These are phyloP conservation scores for Astreopora myriophthalma DNA, from an alignment of 64 coral and sea anemone species.

Conservation along the genomic window DNA sequence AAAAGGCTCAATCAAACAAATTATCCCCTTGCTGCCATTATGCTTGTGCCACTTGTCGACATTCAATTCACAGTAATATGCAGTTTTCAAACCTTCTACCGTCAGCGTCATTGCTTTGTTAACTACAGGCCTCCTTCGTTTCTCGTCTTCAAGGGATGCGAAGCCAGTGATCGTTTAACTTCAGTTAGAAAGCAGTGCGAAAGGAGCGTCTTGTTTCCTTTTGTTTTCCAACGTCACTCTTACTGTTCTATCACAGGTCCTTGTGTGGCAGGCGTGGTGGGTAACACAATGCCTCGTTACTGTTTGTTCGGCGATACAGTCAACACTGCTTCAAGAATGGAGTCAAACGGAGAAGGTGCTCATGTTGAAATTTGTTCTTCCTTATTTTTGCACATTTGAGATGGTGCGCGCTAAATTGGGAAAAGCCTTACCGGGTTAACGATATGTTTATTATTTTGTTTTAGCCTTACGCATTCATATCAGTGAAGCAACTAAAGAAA, in stretches of 20 bases:
- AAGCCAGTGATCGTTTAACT: no score
- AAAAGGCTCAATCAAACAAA: no score
- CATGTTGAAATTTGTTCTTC: not conserved
- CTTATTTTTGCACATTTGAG: not conserved
- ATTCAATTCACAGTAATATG: no score
- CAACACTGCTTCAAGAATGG: conserved; percentile 96
- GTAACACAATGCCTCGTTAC: conserved; percentile 96
- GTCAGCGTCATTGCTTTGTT: no score
- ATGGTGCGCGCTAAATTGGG: not conserved
- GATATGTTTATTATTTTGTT: not conserved
- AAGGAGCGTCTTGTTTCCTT: no score
- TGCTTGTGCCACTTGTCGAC: no score
- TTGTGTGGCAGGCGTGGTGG: conserved; percentile 94
- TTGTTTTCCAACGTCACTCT: no score
- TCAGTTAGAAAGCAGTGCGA: no score
- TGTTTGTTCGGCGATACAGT: conserved; percentile 98
- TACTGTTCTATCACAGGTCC: conserved; percentile 61
- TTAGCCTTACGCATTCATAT: conserved; percentile 96
- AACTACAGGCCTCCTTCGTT: no score
- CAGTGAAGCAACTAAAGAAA: conserved; percentile 81
- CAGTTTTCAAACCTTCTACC: no score
- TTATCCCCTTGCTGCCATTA: no score
- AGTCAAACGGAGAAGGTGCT: conserved; percentile 97
- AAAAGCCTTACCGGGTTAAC: not conserved
- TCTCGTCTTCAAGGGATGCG: no score